Evolutionary conservation across 2,888 invertebrate species (phyloP), one percentile per base, ranked within the genome.

Genomic region (Parnassius smintheus): DNA sequence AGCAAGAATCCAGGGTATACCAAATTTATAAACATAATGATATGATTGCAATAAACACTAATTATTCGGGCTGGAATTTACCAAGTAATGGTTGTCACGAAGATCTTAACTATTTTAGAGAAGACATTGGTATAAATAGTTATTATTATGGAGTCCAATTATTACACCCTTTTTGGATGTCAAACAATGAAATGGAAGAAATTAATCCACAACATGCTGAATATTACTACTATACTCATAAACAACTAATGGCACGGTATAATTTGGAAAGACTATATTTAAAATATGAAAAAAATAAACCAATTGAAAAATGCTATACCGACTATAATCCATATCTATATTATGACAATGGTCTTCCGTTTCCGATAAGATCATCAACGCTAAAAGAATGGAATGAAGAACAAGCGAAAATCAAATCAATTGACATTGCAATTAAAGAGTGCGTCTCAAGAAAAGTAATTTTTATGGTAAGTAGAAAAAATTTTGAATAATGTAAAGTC

Each of bases 61-160:
- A 91, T 68, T 90, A 91, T 69, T 91, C 91, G 1, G 83, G 91
- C 58, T 93, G 92, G 93, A 93, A 93, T 73, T 65, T 91, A 80
- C 75, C 82, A 70, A 71, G 86, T 80, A 80, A 83, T 61, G 83
- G 80, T 63, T 86, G 88, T 59, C 93, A 93, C 68, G 87, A 91
- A 68, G 85, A 89, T 61, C 73, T 94, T 11, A 92, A 93, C 63
- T 94, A 94, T 72, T 94, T 94, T 73, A 92, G 92, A 67, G 94
- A 95, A 85, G 95, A 95, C 68, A 84, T 94, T 61, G 93, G 92
- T 35, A 75, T 94, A 11, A 94, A 94, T 74, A 83, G 90, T 54
- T 94, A 91, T 75, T 94, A 94, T 77, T 92, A 91, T 68, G 93
- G 91, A 67, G 80, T 92, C 68, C 92, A 94, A 69, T 75, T 92